Evolutionary conservation across 2,113 vertebrate species (phyloP).

Genomic region (Australoheros scitulus): DNA sequence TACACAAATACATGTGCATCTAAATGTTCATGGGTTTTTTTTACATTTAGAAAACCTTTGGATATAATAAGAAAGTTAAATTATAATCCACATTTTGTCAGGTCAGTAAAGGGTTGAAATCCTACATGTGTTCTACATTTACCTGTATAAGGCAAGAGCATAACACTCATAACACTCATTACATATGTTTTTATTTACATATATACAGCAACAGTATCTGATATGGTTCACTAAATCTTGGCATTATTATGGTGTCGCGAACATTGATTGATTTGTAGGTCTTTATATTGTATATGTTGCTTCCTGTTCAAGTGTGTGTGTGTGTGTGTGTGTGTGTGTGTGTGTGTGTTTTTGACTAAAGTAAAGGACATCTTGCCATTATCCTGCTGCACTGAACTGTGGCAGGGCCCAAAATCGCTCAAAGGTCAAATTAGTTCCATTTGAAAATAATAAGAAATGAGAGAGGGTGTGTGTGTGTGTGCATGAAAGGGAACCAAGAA

Average conservation of each 20-base stretch:
- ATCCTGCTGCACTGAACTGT: conserved; percentile 55
- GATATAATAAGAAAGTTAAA: not conserved
- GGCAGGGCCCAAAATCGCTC: conserved; percentile 31
- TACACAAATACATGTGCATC: not conserved
- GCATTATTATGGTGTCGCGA: not conserved
- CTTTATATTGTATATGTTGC: not conserved
- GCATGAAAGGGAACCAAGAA: not conserved
- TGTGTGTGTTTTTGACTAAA: not conserved
- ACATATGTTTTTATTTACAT: not conserved
- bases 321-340: conserved; percentile 11
- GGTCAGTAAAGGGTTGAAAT: not conserved
- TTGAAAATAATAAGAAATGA: conserved; percentile 31
- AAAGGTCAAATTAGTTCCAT: conserved; percentile 69
- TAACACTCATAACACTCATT: not conserved
- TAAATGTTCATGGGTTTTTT: not conserved
- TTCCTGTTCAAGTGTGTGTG: not conserved
- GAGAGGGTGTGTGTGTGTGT: not conserved
- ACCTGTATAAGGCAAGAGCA: not conserved
- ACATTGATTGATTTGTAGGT: not conserved
- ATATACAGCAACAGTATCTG: not conserved
- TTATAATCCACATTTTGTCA: not conserved
- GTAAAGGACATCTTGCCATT: conserved; percentile 53
- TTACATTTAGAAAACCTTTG: not conserved
- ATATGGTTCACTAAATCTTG: conserved; percentile 2
- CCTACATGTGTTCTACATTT: not conserved